Conservation (phyloP, 2,113 vertebrate genomes). For the Empidonax alnorum region DNA sequence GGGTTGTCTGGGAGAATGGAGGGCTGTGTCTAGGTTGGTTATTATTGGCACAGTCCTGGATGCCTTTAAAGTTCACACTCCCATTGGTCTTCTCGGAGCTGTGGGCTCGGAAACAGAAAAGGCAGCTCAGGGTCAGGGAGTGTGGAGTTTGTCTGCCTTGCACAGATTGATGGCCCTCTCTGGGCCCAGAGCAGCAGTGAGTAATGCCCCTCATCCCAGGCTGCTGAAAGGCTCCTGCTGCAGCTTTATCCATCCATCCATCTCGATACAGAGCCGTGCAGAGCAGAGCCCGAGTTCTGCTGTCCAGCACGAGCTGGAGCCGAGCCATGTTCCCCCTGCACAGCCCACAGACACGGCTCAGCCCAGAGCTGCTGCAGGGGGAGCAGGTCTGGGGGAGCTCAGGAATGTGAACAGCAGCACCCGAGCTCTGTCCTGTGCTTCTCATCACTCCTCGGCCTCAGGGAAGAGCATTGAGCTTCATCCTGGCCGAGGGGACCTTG, state of each 20-base stretch:
- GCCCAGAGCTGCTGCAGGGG: too few relatives aligned
- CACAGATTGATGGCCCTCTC: neutral
- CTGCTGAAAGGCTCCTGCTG: neutral
- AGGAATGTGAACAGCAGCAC: neutral
- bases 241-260: neutral
- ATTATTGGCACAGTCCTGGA: neutral
- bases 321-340: neutral
- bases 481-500: neutral
- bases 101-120: neutral
- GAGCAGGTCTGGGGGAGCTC: too few relatives aligned
- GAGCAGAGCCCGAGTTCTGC: neutral
- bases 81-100: neutral
- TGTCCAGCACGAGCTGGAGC: neutral
- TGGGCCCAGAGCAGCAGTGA: constrained; percentile 4
- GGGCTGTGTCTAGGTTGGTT: neutral
- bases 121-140: neutral
- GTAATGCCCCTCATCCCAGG: neutral
- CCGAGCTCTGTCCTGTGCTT: neutral
- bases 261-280: neutral
- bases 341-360: neutral
- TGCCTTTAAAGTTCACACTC: neutral
- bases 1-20: neutral
- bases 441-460: neutral
- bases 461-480: neutral
- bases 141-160: neutral